Evolutionary conservation across 2,113 vertebrate genomes (phyloP), one percentile per base, ranked within the genome.

Genomic region (Rhea pennata): DNA sequence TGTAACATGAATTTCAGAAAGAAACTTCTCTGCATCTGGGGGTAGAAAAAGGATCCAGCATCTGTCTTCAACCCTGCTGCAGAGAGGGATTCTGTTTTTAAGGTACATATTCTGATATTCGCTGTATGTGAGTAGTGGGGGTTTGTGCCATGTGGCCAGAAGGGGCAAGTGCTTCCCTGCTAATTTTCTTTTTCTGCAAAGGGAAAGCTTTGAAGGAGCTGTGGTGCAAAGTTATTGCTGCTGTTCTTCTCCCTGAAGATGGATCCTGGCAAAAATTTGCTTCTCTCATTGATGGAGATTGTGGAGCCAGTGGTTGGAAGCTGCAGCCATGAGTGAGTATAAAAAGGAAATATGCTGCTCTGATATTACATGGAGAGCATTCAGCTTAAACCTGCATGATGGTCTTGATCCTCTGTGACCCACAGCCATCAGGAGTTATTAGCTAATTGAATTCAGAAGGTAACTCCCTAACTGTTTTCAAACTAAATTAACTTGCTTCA

Each of bases 401-500:
- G 84, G 84, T 46, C 69, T 82, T 85, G 86, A 67, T 95, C 77
- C 95, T 90, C 81, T 85, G 50, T 96, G 95, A 93, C 93, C 96
- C 95, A 91, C 92, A 90, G 69, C 88, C 91, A 64, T 90, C 92
- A 91, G 74, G 78, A 94, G 59, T 97, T 95, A 93, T 95, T 95
- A 96, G 94, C 85, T 95, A 96, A 96, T 95, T 96, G 93, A 94
- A 97, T 97, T 96, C 94, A 93, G 87, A 92, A 83, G 91, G 94
- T 96, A 95, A 96, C 93, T 94, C 90, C 84, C 90, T 93, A 91
- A 87, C 95, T 91, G 66, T 96, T 97, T 96, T 96, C 92, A 97
- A 94, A 97, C 92, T 95, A 96, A 97, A 97, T 97, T 96, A 97
- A 95, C 95, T 94, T 95, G 95, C 92, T 95, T 95, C 93, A 94